Percentiles rank a stretch among this genome's conserved stretches.
These are phyloP conservation scores for Phoxinus phoxinus DNA, from an alignment of 2,113 vertebrate species.

Conservation along the genomic window DNA sequence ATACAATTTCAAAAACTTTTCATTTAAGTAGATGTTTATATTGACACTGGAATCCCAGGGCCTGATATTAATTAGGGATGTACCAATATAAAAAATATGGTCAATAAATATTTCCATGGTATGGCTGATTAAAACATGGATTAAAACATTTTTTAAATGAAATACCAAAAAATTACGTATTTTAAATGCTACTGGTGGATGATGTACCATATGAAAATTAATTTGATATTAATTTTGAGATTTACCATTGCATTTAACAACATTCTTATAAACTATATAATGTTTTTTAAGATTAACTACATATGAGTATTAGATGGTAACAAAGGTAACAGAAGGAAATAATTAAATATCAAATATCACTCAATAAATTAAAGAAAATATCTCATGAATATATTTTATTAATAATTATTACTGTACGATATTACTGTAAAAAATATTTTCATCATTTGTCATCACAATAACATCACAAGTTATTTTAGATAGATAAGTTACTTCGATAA, in stretches of 20 bases:
- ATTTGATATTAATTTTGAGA: neutral
- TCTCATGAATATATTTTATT: neutral
- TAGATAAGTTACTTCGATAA: no score
- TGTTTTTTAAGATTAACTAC: neutral
- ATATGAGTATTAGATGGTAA: neutral
- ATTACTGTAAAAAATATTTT: no score
- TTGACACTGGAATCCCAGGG: neutral
- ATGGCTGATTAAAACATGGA: no score
- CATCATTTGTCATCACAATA: no score
- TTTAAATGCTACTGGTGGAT: neutral
- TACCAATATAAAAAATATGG: no score
- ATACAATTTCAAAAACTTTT: neutral
- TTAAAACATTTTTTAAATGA: neutral
- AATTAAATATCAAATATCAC: neutral
- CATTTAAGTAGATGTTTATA: no score
- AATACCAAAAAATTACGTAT: neutral
- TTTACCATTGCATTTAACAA: neutral
- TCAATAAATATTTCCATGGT: neutral
- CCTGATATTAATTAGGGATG: neutral
- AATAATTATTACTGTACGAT: no score
- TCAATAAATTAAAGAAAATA: neutral
- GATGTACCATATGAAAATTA: neutral
- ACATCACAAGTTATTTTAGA: no score
- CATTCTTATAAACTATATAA: neutral
- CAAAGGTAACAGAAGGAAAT: neutral